Percentiles rank a stretch among this genome's conserved stretches.
Evolutionary conservation across 2,888 invertebrate genomes (phyloP).

Genomic region (Therioaphis trifolii): DNA sequence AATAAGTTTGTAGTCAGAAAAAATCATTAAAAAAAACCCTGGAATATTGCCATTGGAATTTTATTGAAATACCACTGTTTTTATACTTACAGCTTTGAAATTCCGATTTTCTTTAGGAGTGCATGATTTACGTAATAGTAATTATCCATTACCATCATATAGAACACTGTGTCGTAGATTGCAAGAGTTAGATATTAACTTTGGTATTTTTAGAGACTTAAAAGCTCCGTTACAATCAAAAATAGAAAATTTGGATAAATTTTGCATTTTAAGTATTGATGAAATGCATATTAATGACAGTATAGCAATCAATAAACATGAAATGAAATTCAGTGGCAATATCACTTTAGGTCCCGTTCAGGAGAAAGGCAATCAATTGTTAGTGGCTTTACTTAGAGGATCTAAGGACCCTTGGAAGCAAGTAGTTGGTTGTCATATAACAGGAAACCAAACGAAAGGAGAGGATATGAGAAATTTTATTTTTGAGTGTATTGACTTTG

Average conservation of each 20-base stretch:
- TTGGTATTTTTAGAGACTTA: background rate
- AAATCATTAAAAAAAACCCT: too few relatives aligned
- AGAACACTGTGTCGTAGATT: conserved; percentile 36
- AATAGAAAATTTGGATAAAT: background rate
- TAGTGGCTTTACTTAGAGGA: background rate
- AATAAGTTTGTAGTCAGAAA: too few relatives aligned
- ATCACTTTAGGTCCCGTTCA: too few relatives aligned
- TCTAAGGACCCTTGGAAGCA: background rate
- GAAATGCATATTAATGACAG: conserved; percentile 30
- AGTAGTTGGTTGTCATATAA: too few relatives aligned
- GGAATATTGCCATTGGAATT: too few relatives aligned
- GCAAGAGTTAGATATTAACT: background rate
- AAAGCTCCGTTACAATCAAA: too few relatives aligned
- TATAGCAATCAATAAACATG: too few relatives aligned
- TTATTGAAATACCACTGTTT: conserved; percentile 23
- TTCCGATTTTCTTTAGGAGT: conserved; percentile 33
- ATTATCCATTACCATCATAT: conserved; percentile 25
- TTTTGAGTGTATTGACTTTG: too few relatives aligned
- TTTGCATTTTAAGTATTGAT: conserved; percentile 22
- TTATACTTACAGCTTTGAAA: conserved; percentile 13
- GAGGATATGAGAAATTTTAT: too few relatives aligned
- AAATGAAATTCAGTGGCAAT: too few relatives aligned
- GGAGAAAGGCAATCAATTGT: too few relatives aligned
- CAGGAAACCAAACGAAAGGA: too few relatives aligned
- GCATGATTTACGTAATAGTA: conserved; percentile 29